Conservation (phyloP, 1,140 invertebrate species). For the Orchesella cincta region DNA sequence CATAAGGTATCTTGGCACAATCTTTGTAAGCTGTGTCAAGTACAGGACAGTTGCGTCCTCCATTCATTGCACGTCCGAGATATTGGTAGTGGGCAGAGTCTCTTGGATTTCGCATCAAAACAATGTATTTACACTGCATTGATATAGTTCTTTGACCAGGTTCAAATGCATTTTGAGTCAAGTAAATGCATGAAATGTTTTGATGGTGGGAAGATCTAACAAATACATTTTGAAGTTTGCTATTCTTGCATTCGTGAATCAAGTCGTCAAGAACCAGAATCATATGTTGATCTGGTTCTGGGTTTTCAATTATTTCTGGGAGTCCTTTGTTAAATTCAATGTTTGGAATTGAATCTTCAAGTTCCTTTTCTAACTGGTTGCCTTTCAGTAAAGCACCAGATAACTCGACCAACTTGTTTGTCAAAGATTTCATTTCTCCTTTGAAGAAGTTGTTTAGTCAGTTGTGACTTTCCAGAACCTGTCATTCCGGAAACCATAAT, state of each 20-base stretch:
- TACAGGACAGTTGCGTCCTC: slow-evolving; percentile 13
- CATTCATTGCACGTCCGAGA: background rate
- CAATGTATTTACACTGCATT: background rate
- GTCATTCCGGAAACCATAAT: background rate
- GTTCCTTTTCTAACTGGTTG: background rate
- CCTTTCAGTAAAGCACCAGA: background rate
- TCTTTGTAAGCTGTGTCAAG: background rate
- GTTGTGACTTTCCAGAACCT: background rate
- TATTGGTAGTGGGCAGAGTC: background rate
- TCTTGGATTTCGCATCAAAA: slow-evolving; percentile 31
- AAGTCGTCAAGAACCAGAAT: slow-evolving; percentile 24
- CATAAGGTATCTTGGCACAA: background rate
- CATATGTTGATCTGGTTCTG: background rate
- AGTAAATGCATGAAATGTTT: background rate
- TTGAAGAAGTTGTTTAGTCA: background rate
- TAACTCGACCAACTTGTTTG: background rate
- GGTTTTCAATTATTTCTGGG: background rate
- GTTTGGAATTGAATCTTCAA: background rate
- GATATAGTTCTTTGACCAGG: background rate
- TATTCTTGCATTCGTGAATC: background rate
- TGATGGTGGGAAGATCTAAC: background rate
- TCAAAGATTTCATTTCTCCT: slow-evolving; percentile 32
- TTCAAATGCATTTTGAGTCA: background rate
- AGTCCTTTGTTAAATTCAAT: background rate
- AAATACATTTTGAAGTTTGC: background rate